phyloP scores from a whole-genome alignment of 2,113 vertebrate species.

The Theristicus caerulescens region DNA sequence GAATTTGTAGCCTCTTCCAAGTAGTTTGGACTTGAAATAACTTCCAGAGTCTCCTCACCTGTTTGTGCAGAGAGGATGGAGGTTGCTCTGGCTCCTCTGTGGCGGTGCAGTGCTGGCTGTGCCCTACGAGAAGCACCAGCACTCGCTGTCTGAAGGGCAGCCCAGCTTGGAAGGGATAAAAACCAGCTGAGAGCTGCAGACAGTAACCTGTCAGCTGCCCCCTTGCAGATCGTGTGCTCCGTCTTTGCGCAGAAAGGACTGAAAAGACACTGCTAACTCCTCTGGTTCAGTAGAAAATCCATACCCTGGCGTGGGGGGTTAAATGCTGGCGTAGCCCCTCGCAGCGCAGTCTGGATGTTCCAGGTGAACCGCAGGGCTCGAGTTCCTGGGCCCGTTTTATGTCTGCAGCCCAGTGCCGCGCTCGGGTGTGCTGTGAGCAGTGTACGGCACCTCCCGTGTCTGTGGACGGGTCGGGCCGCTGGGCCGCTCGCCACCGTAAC shows the following conservation, averaged over 20 bases:
- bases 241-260: background rate
- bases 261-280: background rate
- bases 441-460: background rate
- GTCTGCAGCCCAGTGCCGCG: background rate
- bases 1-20: background rate
- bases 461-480: background rate
- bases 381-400: background rate
- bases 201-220: background rate
- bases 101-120: background rate
- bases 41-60: background rate
- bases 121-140: background rate
- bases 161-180: background rate
- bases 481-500: accelerated
- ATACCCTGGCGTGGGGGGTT: background rate
- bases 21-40: background rate
- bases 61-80: background rate
- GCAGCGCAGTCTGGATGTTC: background rate
- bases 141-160: background rate
- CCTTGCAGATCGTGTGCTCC: background rate
- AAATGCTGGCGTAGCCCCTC: background rate
- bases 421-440: background rate
- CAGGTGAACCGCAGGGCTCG: background rate
- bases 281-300: background rate
- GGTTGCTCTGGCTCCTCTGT: background rate
- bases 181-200: background rate